A percentile compares a stretch with the other conserved stretches of the same genome.
Conservation (phyloP, 2,113 vertebrate genomes). For the Cacatua alba region DNA sequence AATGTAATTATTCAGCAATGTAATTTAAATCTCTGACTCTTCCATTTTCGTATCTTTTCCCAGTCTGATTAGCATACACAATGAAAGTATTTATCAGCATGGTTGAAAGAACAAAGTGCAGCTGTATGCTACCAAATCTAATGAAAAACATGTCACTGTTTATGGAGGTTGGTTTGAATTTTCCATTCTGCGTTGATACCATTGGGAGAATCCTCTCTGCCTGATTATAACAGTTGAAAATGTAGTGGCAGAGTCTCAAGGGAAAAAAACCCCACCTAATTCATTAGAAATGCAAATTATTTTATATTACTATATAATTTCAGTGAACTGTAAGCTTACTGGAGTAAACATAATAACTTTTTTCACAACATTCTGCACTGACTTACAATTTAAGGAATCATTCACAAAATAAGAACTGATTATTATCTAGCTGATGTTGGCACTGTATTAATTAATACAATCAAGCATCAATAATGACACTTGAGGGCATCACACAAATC, state of each 20-base stretch:
- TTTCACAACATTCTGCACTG: background rate
- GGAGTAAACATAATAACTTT: conserved; percentile 21
- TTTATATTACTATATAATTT: background rate
- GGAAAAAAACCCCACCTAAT: background rate
- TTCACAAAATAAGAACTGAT: background rate
- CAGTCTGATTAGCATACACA: conserved; percentile 11
- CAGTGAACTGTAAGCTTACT: background rate
- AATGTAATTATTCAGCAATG: conserved; percentile 1
- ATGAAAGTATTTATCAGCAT: conserved; percentile 21
- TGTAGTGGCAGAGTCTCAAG: background rate
- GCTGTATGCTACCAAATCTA: background rate
- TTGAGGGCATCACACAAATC: conserved; percentile 28
- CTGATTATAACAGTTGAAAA: background rate
- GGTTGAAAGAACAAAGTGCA: background rate
- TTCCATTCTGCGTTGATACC: background rate
- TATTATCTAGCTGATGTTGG: background rate
- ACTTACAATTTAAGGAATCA: background rate
- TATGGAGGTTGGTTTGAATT: background rate
- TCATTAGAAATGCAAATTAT: background rate
- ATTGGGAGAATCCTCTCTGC: background rate
- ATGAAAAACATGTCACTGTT: background rate
- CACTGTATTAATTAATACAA: conserved; percentile 45
- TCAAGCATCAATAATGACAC: conserved; percentile 19
- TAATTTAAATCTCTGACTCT: background rate
- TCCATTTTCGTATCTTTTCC: background rate